These are phyloP conservation scores for Trogon melanurus DNA, from an alignment of 2,113 vertebrate genomes.

Conservation along the genomic window DNA sequence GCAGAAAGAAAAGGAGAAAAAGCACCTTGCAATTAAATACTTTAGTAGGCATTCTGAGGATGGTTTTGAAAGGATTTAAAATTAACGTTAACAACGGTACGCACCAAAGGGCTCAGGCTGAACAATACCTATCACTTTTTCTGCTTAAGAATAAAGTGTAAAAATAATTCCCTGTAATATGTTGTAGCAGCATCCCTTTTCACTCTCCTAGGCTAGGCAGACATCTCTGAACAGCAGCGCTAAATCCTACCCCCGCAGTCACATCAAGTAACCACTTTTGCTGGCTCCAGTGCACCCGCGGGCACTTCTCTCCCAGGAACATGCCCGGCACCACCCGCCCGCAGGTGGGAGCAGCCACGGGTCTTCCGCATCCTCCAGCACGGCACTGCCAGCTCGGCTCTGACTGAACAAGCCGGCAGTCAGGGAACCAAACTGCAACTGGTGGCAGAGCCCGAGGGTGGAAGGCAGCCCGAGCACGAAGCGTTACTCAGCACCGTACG, in stretches of 20 bases:
- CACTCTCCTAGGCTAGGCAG: not conserved
- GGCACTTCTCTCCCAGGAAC: fast-evolving
- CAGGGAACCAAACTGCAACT: not conserved
- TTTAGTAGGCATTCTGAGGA: slow-evolving; percentile 28
- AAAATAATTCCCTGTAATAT: not conserved
- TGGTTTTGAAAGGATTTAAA: slow-evolving; percentile 13
- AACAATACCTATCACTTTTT: not conserved
- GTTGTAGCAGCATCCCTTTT: not conserved
- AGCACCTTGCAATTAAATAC: slow-evolving; percentile 55
- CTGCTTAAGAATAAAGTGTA: not conserved
- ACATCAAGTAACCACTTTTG: fast-evolving
- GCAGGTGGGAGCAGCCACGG: fast-evolving
- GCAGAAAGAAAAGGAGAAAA: not conserved
- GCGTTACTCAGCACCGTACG: not conserved
- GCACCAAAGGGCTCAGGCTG: not conserved
- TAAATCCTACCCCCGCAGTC: not conserved
- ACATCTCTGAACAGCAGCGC: not conserved
- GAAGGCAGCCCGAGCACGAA: not conserved
- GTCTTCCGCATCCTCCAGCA: not conserved
- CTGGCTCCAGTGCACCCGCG: not conserved
- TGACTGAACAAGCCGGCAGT: not conserved
- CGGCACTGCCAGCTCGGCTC: not conserved
- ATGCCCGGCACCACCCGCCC: not conserved
- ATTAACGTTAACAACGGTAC: not conserved
- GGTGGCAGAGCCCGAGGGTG: not conserved